Conservation (phyloP, 2,888 invertebrate species). For the Drosophila kambysellisi region DNA sequence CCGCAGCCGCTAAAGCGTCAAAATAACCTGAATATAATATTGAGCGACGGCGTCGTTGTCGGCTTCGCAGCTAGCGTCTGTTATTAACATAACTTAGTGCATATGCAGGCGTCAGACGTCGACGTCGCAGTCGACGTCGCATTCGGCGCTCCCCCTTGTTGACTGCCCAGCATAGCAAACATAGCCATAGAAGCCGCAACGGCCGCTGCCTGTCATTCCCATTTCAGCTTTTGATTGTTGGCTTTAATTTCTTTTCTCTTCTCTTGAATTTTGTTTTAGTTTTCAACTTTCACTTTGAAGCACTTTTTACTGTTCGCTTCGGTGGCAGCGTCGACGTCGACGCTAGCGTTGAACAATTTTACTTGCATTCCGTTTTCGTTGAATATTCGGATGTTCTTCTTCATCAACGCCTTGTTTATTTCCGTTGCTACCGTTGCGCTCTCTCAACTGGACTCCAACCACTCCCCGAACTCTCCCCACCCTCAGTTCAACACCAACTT, state of each 20-base stretch:
- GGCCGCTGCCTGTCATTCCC: conserved; percentile 35
- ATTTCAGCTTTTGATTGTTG: conserved; percentile 27
- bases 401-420: conserved; percentile 41
- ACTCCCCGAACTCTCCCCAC: not conserved
- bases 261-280: conserved; percentile 39
- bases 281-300: conserved; percentile 62
- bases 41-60: conserved; percentile 26
- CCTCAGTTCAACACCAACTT: not conserved
- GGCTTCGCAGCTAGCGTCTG: conserved; percentile 48
- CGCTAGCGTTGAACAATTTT: conserved; percentile 36
- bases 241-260: conserved; percentile 40
- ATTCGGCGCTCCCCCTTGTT: conserved; percentile 41
- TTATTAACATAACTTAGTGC: conserved; percentile 71
- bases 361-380: conserved; percentile 43
- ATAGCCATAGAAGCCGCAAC: conserved; percentile 46
- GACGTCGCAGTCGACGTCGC: conserved; percentile 5
- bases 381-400: conserved; percentile 19
- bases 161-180: conserved; percentile 13
- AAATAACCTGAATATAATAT: conserved; percentile 73
- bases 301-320: conserved; percentile 46
- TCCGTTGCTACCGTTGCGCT: conserved; percentile 18
- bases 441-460: not conserved
- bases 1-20: conserved; percentile 74
- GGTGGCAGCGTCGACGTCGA: conserved; percentile 38
- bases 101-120: conserved; percentile 43